Evolutionary conservation across 1,140 invertebrate species (phyloP).

Genomic region (Meloidogyne floridensis): DNA sequence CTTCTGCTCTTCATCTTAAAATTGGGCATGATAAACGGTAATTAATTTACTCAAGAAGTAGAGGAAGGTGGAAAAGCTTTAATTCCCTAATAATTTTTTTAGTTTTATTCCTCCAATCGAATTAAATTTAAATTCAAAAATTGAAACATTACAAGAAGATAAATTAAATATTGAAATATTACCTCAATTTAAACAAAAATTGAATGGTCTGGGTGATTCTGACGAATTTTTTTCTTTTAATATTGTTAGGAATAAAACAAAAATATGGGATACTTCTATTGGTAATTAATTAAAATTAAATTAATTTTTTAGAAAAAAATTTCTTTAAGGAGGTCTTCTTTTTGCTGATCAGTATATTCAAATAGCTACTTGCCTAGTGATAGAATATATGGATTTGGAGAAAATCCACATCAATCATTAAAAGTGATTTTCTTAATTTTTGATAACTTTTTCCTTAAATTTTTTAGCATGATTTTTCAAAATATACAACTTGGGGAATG

Average conservation of each 20-base stretch:
- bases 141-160: neutral
- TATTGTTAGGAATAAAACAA: conserved; percentile 47
- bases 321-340: conserved; percentile 62
- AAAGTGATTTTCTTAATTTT: conserved; percentile 36
- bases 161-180: conserved; percentile 34
- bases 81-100: neutral
- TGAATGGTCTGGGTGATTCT: conserved; percentile 24
- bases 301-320: neutral
- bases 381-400: conserved; percentile 82
- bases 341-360: conserved; percentile 83
- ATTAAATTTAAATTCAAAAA: conserved; percentile 20
- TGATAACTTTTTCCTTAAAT: conserved; percentile 23
- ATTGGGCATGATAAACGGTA: conserved; percentile 44
- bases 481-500: conserved; percentile 66
- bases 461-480: conserved; percentile 60
- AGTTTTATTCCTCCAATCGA: conserved; percentile 17
- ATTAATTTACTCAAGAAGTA: neutral
- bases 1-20: conserved; percentile 43
- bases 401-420: conserved; percentile 71
- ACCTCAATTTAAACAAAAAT: neutral
- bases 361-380: conserved; percentile 75
- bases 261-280: conserved; percentile 74
- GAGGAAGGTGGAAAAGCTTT: too few species aligned
- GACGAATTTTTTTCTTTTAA: conserved; percentile 37
- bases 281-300: conserved; percentile 72